Evolutionary conservation across 2,888 invertebrate species (phyloP).

Genomic region (Pardosa pseudoannulata): DNA sequence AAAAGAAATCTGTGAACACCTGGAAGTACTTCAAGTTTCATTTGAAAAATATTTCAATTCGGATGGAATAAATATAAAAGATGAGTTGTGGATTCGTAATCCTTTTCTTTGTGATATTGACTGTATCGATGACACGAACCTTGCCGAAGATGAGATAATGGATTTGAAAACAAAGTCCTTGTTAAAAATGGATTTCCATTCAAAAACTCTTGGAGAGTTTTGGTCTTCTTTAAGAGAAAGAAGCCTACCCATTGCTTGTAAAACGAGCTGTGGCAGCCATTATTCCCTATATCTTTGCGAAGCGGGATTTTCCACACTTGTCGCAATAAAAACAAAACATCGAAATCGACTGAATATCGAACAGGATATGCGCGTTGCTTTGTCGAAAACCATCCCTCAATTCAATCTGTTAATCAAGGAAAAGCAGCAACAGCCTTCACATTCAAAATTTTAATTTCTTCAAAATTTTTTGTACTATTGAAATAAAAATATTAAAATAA

Average conservation of each 20-base stretch:
- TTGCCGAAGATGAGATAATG: conserved; percentile 31
- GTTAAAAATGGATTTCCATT: no score
- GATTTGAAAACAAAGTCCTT: no score
- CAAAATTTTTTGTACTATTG: conserved; percentile 52
- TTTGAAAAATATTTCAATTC: conserved; percentile 51
- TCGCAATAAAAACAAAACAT: conserved; percentile 48
- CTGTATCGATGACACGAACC: conserved; percentile 31
- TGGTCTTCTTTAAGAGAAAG: no score
- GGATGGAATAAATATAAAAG: conserved; percentile 58
- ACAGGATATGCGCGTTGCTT: conserved; percentile 47
- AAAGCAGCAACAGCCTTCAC: conserved; percentile 51
- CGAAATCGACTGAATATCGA: conserved; percentile 50
- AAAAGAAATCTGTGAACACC: no score
- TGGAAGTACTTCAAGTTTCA: no score
- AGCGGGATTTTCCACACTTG: conserved; percentile 45
- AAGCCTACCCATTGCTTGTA: no score
- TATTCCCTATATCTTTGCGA: conserved; percentile 33
- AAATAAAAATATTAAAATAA: no score
- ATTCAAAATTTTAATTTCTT: conserved; percentile 51
- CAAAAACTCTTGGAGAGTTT: no score
- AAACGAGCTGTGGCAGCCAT: no score
- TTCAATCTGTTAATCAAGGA: conserved; percentile 49
- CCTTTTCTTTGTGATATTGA: conserved; percentile 47
- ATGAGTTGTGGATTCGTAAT: conserved; percentile 61
- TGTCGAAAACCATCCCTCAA: conserved; percentile 57